Evolutionary conservation across 2,888 invertebrate species (phyloP), one percentile per base, ranked within the genome.

Genomic region (Unio pictorum): DNA sequence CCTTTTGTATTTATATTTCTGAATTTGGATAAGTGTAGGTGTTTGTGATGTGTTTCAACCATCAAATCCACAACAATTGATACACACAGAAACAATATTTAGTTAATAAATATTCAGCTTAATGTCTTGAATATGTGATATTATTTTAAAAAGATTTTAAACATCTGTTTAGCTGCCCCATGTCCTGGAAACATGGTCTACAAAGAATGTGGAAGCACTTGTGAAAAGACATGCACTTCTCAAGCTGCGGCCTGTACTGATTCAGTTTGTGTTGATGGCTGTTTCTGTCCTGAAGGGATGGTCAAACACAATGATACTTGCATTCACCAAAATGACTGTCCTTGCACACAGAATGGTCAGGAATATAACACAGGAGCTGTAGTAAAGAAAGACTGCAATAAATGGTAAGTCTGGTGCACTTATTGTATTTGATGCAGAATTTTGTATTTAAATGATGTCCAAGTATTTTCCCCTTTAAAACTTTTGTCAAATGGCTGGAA

Each of bases 221-320:
- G 92, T 1, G 94, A 95, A 84, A 92, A 93, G 3, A 94, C 94
- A 56, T 97, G 97, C 85, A 93, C 94, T 6, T 75, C 81, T 28
- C 74, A 68, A n/a, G 65, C 78, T 0, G 75, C 75, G 11, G 69
- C 76, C n/a, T 83, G 81, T 58, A 75, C 79, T n/a, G 90, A 91
- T 68, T 90, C 91, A 6, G 90, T 92, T 54, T 97, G 96, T 84
- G 94, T 94, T 66, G 96, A 96, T 71, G 97, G 97, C 0, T 97
- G 97, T 88, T 96, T 94, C 91, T 97, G 97, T 87, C 95, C 96
- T 0, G 91, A 92, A 23, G 95, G 95, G 0, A 93, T 94, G 0
- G 92, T 95, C 1, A 91, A 95, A 11, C 94, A 95, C 79, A 93
- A 94, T 84, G 94, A 93, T 23, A 93, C 93, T 64, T 97, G 97